These are phyloP conservation scores for Chloebia gouldiae DNA, from an alignment of 2,113 vertebrate genomes.

Conservation along the genomic window DNA sequence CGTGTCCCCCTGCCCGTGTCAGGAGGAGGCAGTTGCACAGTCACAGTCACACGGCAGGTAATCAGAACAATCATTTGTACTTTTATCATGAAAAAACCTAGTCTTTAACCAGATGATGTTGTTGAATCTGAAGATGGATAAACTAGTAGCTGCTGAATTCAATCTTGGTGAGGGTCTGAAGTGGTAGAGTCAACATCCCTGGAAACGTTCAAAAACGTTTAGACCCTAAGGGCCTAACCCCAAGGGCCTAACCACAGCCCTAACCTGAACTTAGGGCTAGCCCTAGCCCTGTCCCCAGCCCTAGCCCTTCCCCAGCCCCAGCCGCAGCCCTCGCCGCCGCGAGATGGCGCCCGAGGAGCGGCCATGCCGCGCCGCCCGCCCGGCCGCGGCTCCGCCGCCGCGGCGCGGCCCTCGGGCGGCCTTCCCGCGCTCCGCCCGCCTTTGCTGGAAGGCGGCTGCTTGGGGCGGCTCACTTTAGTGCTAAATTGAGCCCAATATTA, in stretches of 20 bases:
- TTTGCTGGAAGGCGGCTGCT: not conserved
- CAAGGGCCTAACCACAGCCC: not conserved
- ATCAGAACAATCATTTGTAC: not conserved
- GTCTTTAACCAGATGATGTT: not conserved
- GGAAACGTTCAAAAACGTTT: not conserved
- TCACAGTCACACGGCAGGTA: not conserved
- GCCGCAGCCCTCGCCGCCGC: not conserved
- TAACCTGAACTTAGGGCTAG: too few species aligned
- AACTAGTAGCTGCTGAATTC: not conserved
- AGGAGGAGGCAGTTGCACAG: not conserved
- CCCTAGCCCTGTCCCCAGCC: too few species aligned
- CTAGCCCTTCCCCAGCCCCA: too few species aligned
- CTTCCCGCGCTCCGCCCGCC: not conserved
- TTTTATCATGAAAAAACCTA: not conserved
- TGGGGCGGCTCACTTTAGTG: not conserved
- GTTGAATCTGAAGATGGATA: not conserved
- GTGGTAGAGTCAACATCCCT: not conserved
- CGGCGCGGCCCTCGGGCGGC: not conserved
- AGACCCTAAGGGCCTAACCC: not conserved
- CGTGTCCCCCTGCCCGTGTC: not conserved
- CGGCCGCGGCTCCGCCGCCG: not conserved
- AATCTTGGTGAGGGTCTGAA: not conserved
- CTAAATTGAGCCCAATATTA: not conserved
- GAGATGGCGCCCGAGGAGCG: slow-evolving; percentile 9
- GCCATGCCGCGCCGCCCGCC: not conserved